Evolutionary conservation across 2,888 invertebrate genomes (phyloP).

Genomic region (Megalurothrips usitatus): DNA sequence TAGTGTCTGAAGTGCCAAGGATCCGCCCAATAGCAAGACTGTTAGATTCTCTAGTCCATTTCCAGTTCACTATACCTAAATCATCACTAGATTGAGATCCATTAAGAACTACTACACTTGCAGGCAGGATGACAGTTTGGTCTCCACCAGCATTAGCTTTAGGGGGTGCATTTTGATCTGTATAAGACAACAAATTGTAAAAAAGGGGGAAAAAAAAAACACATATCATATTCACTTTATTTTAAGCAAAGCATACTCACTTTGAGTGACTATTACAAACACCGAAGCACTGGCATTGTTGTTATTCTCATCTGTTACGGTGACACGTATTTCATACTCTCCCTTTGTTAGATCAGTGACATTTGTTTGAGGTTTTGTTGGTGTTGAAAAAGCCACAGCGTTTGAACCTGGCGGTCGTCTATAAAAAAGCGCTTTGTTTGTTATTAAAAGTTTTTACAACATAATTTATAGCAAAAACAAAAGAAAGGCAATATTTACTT

Average conservation of each 20-base stretch:
- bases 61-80: slow-evolving; percentile 75
- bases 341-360: slow-evolving; percentile 79
- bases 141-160: slow-evolving; percentile 85
- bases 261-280: slow-evolving; percentile 76
- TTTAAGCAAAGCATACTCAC: slow-evolving; percentile 67
- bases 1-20: slow-evolving; percentile 68
- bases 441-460: not conserved
- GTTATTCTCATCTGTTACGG: slow-evolving; percentile 78
- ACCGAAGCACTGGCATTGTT: slow-evolving; percentile 71
- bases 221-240: slow-evolving; percentile 39
- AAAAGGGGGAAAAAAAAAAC: not conserved
- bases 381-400: slow-evolving; percentile 47
- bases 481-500: slow-evolving; percentile 47
- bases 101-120: slow-evolving; percentile 72
- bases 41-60: slow-evolving; percentile 72
- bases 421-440: not conserved
- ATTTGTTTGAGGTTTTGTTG: slow-evolving; percentile 64
- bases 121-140: slow-evolving; percentile 68
- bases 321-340: slow-evolving; percentile 72
- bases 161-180: slow-evolving; percentile 84
- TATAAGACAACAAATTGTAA: slow-evolving; percentile 38
- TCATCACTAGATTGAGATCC: slow-evolving; percentile 84
- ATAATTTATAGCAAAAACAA: not conserved
- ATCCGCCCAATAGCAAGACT: slow-evolving; percentile 80
- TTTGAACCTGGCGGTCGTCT: slow-evolving; percentile 48